Evolutionary conservation across 2,113 vertebrate species (phyloP).

Genomic region (Rhabdomys dilectus): DNA sequence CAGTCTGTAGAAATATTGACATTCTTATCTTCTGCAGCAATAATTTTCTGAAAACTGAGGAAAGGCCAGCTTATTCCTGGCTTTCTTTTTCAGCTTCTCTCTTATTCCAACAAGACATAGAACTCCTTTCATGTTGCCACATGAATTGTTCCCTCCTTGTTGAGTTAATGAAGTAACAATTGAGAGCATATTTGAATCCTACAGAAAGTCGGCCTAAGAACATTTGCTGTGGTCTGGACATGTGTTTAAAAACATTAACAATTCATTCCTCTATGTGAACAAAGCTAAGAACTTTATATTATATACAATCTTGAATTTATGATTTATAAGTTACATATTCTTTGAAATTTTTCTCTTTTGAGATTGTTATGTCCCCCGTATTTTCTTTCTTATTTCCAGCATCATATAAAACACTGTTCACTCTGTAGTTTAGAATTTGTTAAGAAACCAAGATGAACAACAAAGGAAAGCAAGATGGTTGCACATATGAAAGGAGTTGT

Average conservation of each 20-base stretch:
- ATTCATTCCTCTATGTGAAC: neutral
- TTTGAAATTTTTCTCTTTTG: neutral
- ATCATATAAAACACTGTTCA: neutral
- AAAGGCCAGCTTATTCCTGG: neutral
- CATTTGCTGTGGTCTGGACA: neutral
- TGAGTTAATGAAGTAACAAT: neutral
- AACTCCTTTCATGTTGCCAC: neutral
- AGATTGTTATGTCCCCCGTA: neutral
- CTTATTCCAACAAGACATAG: neutral
- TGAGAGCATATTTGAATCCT: neutral
- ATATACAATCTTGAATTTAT: slow-evolving; percentile 19
- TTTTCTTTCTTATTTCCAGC: neutral
- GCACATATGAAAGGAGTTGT: neutral
- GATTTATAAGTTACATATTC: neutral
- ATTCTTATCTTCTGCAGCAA: neutral
- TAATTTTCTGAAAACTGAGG: neutral
- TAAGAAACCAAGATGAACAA: neutral
- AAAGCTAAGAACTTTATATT: neutral
- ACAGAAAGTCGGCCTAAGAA: neutral
- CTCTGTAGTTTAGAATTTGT: neutral
- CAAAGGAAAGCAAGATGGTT: neutral
- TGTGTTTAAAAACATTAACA: neutral
- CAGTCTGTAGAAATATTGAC: neutral
- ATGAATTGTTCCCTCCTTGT: neutral
- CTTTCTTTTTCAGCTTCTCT: neutral